Conservation (phyloP, 1,140 invertebrate genomes). For the Notospermus geniculatus region DNA sequence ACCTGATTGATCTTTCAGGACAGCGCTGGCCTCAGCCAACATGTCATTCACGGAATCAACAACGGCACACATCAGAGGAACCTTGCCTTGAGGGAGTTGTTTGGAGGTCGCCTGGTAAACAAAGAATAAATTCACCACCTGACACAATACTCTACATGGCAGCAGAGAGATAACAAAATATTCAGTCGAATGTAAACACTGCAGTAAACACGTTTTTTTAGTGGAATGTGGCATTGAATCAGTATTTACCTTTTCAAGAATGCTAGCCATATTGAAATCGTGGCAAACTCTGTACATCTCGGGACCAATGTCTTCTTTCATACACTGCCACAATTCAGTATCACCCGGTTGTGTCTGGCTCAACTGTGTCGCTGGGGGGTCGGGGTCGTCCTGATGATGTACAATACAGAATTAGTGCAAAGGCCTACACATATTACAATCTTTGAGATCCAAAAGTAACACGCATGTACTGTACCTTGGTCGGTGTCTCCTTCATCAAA, state of each 20-base stretch:
- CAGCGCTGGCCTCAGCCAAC: constrained; percentile 33
- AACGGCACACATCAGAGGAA: constrained; percentile 35
- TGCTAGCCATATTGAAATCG: background rate
- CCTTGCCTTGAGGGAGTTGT: constrained; percentile 34
- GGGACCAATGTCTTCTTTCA: background rate
- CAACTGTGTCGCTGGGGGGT: background rate
- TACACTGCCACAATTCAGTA: background rate
- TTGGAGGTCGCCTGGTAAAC: constrained; percentile 37
- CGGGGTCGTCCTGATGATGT: too few relatives aligned
- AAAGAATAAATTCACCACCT: constrained; percentile 10
- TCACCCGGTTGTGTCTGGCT: constrained; percentile 2
- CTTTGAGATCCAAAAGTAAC: too few relatives aligned
- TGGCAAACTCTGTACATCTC: background rate
- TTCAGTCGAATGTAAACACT: too few relatives aligned
- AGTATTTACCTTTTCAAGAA: background rate
- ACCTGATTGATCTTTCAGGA: constrained; percentile 38
- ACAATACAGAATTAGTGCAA: too few relatives aligned
- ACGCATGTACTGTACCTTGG: too few relatives aligned
- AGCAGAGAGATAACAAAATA: too few relatives aligned
- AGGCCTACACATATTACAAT: too few relatives aligned
- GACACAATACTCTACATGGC: too few relatives aligned
- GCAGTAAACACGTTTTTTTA: too few relatives aligned
- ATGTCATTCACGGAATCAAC: constrained; percentile 33
- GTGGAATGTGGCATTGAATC: too few relatives aligned
- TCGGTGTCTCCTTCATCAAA: too few relatives aligned